These are phyloP conservation scores for Gryllus bimaculatus DNA, from an alignment of 1,140 invertebrate species.

Conservation along the genomic window DNA sequence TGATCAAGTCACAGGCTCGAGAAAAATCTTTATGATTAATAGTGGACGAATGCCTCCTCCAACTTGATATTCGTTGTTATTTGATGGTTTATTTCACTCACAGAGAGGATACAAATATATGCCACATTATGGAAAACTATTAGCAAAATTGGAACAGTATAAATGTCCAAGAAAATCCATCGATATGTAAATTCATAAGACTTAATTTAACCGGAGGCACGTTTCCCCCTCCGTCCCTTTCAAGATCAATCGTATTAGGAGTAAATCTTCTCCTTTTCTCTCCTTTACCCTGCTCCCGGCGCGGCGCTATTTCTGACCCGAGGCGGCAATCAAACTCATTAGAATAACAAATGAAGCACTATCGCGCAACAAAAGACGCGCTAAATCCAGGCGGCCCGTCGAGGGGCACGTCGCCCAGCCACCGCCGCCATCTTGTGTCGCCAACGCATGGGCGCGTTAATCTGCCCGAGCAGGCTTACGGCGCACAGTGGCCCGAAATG, in stretches of 20 bases:
- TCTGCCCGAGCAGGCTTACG: too few species aligned
- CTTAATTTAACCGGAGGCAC: background rate
- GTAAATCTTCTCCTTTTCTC: background rate
- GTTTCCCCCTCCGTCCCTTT: constrained; percentile 9
- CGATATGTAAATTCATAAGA: constrained; percentile 13
- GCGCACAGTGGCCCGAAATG: too few species aligned
- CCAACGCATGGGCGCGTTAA: too few species aligned
- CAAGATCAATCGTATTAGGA: constrained; percentile 13
- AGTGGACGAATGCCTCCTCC: too few species aligned
- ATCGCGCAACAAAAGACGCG: background rate
- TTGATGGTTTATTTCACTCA: too few species aligned
- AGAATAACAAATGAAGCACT: constrained; percentile 10
- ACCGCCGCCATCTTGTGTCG: too few species aligned
- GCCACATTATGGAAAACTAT: too few species aligned
- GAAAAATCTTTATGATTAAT: too few species aligned
- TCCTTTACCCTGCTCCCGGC: background rate
- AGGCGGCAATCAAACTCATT: constrained; percentile 10
- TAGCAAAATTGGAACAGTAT: too few species aligned
- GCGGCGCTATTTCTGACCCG: constrained; percentile 1
- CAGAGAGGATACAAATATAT: too few species aligned
- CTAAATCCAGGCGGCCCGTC: background rate
- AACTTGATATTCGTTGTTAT: too few species aligned
- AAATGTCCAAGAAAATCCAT: constrained; percentile 9
- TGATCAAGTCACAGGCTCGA: too few species aligned
- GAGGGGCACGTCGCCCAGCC: background rate